Evolutionary conservation across 2,113 vertebrate genomes (phyloP).

Genomic region (Sigmodon hispidus): DNA sequence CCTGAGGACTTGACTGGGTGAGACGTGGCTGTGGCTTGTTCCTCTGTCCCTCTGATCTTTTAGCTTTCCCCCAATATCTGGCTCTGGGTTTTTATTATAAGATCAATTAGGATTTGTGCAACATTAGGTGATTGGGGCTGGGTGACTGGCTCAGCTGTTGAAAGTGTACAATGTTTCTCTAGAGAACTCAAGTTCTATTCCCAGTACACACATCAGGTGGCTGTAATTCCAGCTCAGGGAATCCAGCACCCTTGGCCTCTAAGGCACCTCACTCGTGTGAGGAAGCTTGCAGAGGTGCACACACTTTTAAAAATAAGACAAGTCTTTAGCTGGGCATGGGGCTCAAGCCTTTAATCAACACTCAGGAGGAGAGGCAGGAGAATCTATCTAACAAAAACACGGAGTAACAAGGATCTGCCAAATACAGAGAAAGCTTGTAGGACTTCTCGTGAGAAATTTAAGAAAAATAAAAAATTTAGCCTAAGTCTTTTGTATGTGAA

Average conservation of each 20-base stretch:
- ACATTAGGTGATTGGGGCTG: neutral
- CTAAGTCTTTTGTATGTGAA: neutral
- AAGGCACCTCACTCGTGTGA: neutral
- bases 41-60: no score
- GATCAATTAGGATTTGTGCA: no score
- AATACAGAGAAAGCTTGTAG: neutral
- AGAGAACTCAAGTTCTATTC: neutral
- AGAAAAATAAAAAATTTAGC: neutral
- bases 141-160: neutral
- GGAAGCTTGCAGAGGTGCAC: no score
- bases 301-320: neutral
- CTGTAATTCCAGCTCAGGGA: neutral
- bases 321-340: neutral
- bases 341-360: no score
- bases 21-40: no score
- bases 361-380: neutral
- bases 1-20: no score
- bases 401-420: neutral
- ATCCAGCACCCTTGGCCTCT: neutral
- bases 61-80: no score
- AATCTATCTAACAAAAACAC: neutral
- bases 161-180: no score
- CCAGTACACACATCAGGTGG: neutral
- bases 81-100: no score
- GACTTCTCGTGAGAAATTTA: neutral